phyloP scores from a whole-genome alignment of 2,888 invertebrate genomes.

The Bhutanitis thaidina region DNA sequence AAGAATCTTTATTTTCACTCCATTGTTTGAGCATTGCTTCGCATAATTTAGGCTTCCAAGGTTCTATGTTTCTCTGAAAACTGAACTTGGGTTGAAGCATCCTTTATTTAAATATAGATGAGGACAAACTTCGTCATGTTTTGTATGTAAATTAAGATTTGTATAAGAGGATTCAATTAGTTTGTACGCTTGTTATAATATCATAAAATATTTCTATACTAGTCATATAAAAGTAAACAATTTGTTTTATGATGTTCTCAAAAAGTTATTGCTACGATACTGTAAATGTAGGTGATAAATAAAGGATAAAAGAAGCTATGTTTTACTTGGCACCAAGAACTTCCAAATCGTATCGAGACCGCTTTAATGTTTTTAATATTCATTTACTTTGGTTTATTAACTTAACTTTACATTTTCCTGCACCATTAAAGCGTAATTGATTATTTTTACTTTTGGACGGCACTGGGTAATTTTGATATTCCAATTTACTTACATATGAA shows the following conservation, averaged over 20 bases:
- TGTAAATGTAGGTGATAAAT: too few relatives aligned
- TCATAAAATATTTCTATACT: constrained; percentile 1
- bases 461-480: not conserved
- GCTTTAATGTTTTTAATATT: too few relatives aligned
- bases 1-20: too few relatives aligned
- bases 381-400: too few relatives aligned
- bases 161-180: constrained; percentile 18
- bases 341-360: too few relatives aligned
- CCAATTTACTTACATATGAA: constrained; percentile 4
- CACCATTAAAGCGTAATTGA: too few relatives aligned
- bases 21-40: too few relatives aligned
- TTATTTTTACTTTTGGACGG: not conserved
- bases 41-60: constrained; percentile 19
- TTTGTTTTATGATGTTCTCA: too few relatives aligned
- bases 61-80: constrained; percentile 20
- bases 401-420: too few relatives aligned
- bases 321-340: too few relatives aligned
- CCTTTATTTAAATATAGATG: constrained; percentile 32
- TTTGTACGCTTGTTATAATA: constrained; percentile 10
- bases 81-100: constrained; percentile 26
- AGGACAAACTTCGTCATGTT: constrained; percentile 25
- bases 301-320: too few relatives aligned
- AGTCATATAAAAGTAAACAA: constrained; percentile 3
- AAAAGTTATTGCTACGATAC: too few relatives aligned
- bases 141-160: constrained; percentile 31